A percentile compares a stretch with the other conserved stretches of the same genome.
phyloP scores from a whole-genome alignment of 1,140 invertebrate genomes.

The Mycetomoellerius zeteki region DNA sequence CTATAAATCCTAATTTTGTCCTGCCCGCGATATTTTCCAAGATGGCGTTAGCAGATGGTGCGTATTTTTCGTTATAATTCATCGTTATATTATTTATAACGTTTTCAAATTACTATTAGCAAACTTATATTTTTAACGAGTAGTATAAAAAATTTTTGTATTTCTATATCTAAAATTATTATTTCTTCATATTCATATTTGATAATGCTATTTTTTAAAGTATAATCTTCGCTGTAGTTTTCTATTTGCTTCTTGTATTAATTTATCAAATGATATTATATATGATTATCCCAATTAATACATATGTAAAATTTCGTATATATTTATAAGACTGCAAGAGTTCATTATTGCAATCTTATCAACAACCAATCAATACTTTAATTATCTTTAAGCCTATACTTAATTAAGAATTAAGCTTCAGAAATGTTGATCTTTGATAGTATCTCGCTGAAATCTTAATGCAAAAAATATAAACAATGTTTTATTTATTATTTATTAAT shows the following conservation, averaged over 20 bases:
- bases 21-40: not conserved
- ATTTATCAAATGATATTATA: not conserved
- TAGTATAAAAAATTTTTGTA: not conserved
- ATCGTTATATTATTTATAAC: not conserved
- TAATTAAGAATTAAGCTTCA: not conserved
- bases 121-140: not conserved
- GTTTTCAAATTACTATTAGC: not conserved
- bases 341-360: not conserved
- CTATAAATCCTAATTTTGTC: not conserved
- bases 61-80: not conserved
- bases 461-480: not conserved
- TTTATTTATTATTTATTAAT: not conserved
- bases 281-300: not conserved
- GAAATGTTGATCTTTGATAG: not conserved
- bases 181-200: not conserved
- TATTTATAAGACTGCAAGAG: no score
- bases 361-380: not conserved
- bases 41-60: not conserved
- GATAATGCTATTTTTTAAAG: not conserved
- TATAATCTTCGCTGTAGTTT: not conserved
- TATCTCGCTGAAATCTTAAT: not conserved
- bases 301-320: not conserved
- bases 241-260: not conserved
- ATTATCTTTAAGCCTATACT: not conserved
- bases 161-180: not conserved